Conservation (phyloP, 2,888 invertebrate genomes). For the Synanthedon tipuliformis region DNA sequence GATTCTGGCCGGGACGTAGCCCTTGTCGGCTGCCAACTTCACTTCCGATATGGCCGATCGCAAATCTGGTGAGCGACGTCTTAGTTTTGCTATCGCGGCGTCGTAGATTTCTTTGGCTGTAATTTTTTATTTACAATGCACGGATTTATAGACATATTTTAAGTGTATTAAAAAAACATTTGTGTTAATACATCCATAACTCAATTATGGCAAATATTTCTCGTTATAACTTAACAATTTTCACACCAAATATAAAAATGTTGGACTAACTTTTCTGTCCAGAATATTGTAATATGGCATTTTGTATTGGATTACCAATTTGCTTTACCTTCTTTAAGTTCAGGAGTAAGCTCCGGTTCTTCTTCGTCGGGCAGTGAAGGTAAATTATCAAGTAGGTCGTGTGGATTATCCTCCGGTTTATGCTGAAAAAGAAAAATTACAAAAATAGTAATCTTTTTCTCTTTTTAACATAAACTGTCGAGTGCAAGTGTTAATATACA, state of each 20-base stretch:
- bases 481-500: background rate
- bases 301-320: too few species aligned
- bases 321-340: constrained; percentile 74
- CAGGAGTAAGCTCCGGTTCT: constrained; percentile 67
- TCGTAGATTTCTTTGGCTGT: constrained; percentile 82
- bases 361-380: constrained; percentile 54
- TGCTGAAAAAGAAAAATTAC: constrained; percentile 13
- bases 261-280: too few species aligned
- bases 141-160: too few species aligned
- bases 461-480: background rate
- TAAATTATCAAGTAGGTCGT: constrained; percentile 63
- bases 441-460: background rate
- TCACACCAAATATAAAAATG: background rate
- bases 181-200: too few species aligned
- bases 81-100: constrained; percentile 76
- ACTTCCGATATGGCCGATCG: constrained; percentile 81
- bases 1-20: constrained; percentile 85
- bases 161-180: too few species aligned
- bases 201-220: too few species aligned
- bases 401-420: constrained; percentile 45
- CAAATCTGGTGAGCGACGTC: constrained; percentile 80
- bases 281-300: too few species aligned
- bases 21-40: constrained; percentile 81
- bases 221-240: too few species aligned
- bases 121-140: background rate